These are phyloP conservation scores for Rostratula benghalensis DNA, from an alignment of 2,113 vertebrate genomes.

Conservation along the genomic window DNA sequence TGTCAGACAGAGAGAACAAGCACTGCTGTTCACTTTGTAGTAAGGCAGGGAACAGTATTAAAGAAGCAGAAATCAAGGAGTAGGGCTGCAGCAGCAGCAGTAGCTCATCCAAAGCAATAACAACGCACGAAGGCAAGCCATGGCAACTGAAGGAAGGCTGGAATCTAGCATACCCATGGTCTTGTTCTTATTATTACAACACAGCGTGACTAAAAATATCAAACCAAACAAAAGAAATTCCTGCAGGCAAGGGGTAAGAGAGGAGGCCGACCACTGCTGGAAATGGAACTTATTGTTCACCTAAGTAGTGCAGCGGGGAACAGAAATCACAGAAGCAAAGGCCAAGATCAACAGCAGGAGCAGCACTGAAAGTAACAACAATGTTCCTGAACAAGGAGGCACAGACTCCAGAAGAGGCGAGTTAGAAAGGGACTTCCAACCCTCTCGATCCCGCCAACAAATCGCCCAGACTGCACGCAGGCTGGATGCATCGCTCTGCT, in stretches of 20 bases:
- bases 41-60: slow-evolving; percentile 59
- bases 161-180: slow-evolving; percentile 39
- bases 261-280: slow-evolving; percentile 57
- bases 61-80: slow-evolving; percentile 60
- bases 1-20: slow-evolving; percentile 58
- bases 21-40: slow-evolving; percentile 45
- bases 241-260: slow-evolving; percentile 66
- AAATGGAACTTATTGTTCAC: slow-evolving; percentile 68
- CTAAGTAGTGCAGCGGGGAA: slow-evolving; percentile 44
- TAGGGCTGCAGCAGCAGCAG: slow-evolving; percentile 30
- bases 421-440: neutral
- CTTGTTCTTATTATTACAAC: slow-evolving; percentile 66
- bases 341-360: slow-evolving; percentile 59
- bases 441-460: neutral
- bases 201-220: slow-evolving; percentile 66
- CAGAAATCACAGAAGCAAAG: slow-evolving; percentile 52
- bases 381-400: slow-evolving; percentile 31
- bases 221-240: slow-evolving; percentile 66
- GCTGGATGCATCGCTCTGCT: neutral
- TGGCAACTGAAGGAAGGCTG: slow-evolving; percentile 35
- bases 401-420: neutral
- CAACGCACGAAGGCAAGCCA: slow-evolving; percentile 15
- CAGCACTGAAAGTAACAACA: slow-evolving; percentile 16
- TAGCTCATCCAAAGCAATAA: slow-evolving; percentile 61
- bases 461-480: neutral